A percentile compares a stretch with the other conserved stretches of the same genome.
These are phyloP conservation scores for Patella caerulea DNA, from an alignment of 2,888 invertebrate species.

Conservation along the genomic window DNA sequence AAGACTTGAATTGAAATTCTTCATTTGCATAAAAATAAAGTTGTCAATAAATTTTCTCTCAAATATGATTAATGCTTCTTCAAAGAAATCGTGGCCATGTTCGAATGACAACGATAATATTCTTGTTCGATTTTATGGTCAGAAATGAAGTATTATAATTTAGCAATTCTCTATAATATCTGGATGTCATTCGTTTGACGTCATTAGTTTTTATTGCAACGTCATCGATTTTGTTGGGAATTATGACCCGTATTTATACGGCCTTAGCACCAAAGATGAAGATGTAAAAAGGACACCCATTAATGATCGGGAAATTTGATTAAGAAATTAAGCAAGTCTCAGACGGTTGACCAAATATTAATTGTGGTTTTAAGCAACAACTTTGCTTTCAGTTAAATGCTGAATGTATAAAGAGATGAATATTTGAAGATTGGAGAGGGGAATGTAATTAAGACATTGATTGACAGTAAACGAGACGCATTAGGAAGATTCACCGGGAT, in stretches of 20 bases:
- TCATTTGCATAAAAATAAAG: too few species aligned
- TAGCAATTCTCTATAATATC: too few species aligned
- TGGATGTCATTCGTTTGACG: not conserved
- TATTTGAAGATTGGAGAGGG: constrained; percentile 3
- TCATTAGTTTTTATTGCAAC: not conserved
- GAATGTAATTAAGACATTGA: constrained; percentile 10
- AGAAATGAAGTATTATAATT: too few species aligned
- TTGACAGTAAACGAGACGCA: constrained; percentile 3
- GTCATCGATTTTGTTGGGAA: not conserved
- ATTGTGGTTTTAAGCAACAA: not conserved
- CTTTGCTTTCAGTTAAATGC: constrained; percentile 1
- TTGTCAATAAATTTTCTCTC: too few species aligned
- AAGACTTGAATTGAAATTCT: too few species aligned
- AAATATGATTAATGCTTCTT: too few species aligned
- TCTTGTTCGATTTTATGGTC: too few species aligned
- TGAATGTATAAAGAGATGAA: constrained; percentile 5
- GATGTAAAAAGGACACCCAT: not conserved
- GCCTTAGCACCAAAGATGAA: not conserved
- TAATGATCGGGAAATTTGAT: not conserved
- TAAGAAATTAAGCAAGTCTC: constrained; percentile 2
- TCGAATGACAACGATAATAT: too few species aligned
- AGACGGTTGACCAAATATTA: not conserved
- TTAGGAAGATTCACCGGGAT: not conserved
- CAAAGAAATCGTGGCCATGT: too few species aligned
- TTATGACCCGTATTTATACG: not conserved